Evolutionary conservation across 2,113 vertebrate species (phyloP).

Genomic region (Glaucidium brasilianum): DNA sequence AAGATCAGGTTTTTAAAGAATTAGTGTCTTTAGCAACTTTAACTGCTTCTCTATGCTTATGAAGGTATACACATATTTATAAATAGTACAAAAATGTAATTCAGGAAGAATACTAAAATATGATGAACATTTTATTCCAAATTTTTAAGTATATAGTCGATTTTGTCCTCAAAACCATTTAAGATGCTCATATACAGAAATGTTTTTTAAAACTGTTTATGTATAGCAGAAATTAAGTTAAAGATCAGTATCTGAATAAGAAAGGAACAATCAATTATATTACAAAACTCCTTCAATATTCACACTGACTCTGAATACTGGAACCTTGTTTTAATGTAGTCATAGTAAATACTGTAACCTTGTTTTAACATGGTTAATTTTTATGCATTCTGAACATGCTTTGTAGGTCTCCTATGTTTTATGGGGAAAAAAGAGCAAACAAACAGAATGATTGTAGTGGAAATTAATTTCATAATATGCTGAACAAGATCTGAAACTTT

Average conservation of each 20-base stretch:
- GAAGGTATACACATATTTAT: background rate
- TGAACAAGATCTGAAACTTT: background rate
- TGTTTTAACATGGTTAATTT: background rate
- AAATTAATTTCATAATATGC: background rate
- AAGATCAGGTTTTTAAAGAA: background rate
- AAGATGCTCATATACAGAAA: background rate
- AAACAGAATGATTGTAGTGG: background rate
- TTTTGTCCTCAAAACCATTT: background rate
- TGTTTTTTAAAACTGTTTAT: background rate
- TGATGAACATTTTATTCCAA: background rate
- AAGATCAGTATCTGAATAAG: background rate
- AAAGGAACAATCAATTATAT: background rate
- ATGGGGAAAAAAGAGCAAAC: background rate
- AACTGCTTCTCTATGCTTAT: background rate
- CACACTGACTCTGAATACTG: background rate
- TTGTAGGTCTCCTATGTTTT: background rate
- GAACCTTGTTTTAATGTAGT: background rate
- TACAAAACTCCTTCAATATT: background rate
- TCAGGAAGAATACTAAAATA: background rate
- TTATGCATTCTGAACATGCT: background rate
- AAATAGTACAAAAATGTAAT: background rate
- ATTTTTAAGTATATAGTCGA: background rate
- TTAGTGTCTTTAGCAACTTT: background rate
- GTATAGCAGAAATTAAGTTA: background rate
- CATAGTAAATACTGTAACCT: background rate